phyloP scores from a whole-genome alignment of 2,113 vertebrate species.

The Falcunculus frontatus region DNA sequence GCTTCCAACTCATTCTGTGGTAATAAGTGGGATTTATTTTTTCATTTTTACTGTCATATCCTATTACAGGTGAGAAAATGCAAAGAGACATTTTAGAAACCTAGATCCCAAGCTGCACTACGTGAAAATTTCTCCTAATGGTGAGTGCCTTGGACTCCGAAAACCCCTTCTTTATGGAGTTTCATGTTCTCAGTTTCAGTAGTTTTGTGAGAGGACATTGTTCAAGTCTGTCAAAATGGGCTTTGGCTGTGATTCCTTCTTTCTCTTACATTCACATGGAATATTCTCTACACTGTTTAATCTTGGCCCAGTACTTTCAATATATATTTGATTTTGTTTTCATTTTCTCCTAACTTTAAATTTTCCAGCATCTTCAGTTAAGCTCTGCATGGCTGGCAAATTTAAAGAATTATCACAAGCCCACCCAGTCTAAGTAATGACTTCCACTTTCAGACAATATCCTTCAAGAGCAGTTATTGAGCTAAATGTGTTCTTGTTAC shows the following conservation, averaged over 20 bases:
- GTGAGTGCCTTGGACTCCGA: background rate
- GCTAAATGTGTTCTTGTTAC: background rate
- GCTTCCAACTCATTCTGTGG: background rate
- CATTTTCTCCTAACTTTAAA: background rate
- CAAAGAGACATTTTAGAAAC: background rate
- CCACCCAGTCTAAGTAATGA: background rate
- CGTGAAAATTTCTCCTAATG: background rate
- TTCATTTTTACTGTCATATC: background rate
- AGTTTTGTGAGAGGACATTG: background rate
- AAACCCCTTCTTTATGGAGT: background rate
- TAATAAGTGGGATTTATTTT: background rate
- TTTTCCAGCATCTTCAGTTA: background rate
- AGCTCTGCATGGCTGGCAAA: background rate
- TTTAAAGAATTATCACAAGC: background rate
- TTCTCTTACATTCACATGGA: background rate
- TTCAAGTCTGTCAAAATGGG: background rate
- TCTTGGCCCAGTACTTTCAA: background rate
- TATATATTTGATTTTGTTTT: conserved; percentile 34
- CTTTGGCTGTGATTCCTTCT: background rate
- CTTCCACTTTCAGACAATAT: background rate
- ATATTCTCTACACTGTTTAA: background rate
- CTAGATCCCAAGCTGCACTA: background rate
- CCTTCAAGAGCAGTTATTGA: background rate
- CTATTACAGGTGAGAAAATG: background rate
- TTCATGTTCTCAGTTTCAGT: background rate